Evolutionary conservation across 1,140 invertebrate species (phyloP), one percentile per base, ranked within the genome.

Genomic region (Pogonognathellus flavescens): DNA sequence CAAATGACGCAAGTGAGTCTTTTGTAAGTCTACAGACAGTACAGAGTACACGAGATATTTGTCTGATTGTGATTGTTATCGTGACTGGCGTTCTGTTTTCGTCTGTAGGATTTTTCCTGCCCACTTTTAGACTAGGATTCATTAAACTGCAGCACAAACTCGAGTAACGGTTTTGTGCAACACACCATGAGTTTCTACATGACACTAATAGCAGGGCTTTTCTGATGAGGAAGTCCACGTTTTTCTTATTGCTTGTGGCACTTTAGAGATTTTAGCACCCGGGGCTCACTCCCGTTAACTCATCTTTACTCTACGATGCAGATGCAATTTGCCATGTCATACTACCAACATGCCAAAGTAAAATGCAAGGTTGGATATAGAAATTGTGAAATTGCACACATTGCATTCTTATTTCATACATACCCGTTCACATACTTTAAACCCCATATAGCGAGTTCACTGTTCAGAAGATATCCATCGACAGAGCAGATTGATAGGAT

Each of bases 211-310:
- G 31, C 62, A 16, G 3, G 25, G 62, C 25, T 25, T 66, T 20
- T 66, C 62, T 31, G 22, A 31, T 66, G 20, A 66, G 62, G 18
- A 66, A 66, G 25, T 66, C 62, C 22, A 31, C 62, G 22, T 66
- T 66, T 66, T 66, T 25, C 62, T 66, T 14, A 31, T 66, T 66
- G 20, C 62, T 41, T 66, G 5, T 25, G 62, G 62, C 62, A 66
- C 25, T 66, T 25, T 25, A 25, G 22, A 66, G 62, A 25, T 66
- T 66, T 66, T 25, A 66, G 62, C 62, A 66, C 62, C 62, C 62
- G 62, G 62, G 62, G 62, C 62, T 66, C 62, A 22, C 20, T 66
- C 22, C 62, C 62, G 62, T 66, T 66, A 66, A 66, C 20, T 66
- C 22, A 31, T 14, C 22, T 25, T 66, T 66, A 20, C 13, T 60